phyloP scores from a whole-genome alignment of 2,888 invertebrate genomes.

The Fissipunctia ypsillon region DNA sequence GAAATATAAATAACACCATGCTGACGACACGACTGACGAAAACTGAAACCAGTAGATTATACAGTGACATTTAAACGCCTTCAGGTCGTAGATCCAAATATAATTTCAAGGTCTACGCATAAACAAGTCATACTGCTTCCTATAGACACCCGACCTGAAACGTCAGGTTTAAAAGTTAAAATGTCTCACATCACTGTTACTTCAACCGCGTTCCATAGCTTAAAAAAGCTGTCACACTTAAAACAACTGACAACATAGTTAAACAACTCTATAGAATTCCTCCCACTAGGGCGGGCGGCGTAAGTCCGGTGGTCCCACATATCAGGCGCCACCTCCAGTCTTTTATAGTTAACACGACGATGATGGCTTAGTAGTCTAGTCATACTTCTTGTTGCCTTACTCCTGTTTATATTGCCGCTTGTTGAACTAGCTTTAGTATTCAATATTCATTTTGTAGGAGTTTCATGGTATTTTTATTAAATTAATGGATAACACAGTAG shows the following conservation, averaged over 20 bases:
- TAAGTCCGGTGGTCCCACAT: constrained; percentile 87
- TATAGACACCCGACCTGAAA: not conserved
- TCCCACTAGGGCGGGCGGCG: constrained; percentile 70
- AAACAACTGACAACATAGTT: constrained; percentile 39
- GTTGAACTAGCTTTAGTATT: constrained; percentile 2
- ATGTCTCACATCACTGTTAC: fast-evolving
- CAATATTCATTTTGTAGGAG: not conserved
- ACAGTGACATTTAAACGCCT: not conserved
- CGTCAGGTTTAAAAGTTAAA: not conserved
- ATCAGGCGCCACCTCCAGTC: constrained; percentile 82
- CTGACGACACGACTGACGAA: not conserved
- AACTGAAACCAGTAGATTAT: not conserved
- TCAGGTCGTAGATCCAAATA: not conserved
- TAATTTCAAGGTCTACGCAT: not conserved
- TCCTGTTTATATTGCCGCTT: constrained; percentile 46
- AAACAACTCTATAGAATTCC: constrained; percentile 64
- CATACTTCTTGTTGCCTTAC: constrained; percentile 65
- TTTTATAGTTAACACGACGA: constrained; percentile 77
- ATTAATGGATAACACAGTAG: constrained; percentile 47
- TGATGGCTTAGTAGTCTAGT: constrained; percentile 65
- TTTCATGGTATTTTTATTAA: not conserved
- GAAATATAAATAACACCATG: not conserved
- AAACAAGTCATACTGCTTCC: not conserved
- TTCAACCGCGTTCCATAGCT: not conserved
- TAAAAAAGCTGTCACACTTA: constrained; percentile 44